Evolutionary conservation across 1,140 invertebrate genomes (phyloP), one percentile per base, ranked within the genome.

Genomic region (Homalodisca vitripennis): DNA sequence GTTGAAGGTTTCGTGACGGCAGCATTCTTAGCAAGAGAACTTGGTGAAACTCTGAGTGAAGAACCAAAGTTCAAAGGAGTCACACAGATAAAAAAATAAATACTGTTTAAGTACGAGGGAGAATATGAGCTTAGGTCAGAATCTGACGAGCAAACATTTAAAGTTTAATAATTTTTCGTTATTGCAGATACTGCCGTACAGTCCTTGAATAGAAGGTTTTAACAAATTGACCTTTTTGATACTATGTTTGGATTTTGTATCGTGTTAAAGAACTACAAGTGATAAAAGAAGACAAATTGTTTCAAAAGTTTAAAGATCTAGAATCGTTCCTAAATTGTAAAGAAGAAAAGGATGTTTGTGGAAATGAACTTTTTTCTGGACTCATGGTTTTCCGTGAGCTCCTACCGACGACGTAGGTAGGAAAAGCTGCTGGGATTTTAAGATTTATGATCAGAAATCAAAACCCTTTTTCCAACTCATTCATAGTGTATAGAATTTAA

Each of bases 21-120:
- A 72, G 67, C 66, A 10, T 70, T n/a, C 63, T 67, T 14, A 70
- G 68, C 29, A 72, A 63, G 57, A 51, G 68, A 72, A 70, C 27
- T 72, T 34, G 68, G 68, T 46, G 64, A 60, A 48, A 22, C 34
- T 55, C 24, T 72, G 30, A 14, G 68, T 68, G 47, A 17, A n/a
- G 29, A 30, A 29, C 17, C 2, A 22, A 20, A 6, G 24, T n/a
- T n/a, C n/a, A n/a, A n/a, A 20, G 17, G 46, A 53, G 6, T 24
- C 17, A 29, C 57, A 62, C 55, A 31, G 14, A 65, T 29, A 65
- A 65, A 65, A 41, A 65, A 13, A 12, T 12, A 65, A n/a, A 10
- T 13, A 14, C 34, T 66, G 53, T 68, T 69, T 34, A 60, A 64
- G 27, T 71, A 69, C 26, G 67, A 71, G 66, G 24, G 12, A 46